Conservation (phyloP, 2,113 vertebrate species). For the Oceanites oceanicus region DNA sequence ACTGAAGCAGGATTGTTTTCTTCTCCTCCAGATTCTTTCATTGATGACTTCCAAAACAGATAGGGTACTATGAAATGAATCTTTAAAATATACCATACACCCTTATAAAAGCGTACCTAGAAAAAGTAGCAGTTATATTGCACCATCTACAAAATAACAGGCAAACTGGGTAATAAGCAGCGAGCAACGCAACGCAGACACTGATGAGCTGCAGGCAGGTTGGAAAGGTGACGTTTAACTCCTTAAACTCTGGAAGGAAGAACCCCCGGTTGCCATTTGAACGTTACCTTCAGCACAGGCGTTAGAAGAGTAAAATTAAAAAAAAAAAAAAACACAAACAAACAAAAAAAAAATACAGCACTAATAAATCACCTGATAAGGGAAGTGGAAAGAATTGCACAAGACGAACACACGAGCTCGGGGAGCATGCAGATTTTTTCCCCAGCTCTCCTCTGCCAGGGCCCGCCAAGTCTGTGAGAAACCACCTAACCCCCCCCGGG, state of each 20-base stretch:
- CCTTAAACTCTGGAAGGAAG: neutral
- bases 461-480: accelerated
- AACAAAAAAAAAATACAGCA: neutral
- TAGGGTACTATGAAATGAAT: accelerated
- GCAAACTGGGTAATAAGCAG: neutral
- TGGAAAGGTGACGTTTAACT: neutral
- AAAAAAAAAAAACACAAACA: neutral
- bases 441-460: neutral
- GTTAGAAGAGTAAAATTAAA: neutral
- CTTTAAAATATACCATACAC: neutral
- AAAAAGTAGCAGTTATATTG: neutral
- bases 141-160: neutral
- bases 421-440: accelerated
- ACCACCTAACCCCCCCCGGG: neutral
- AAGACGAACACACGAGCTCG: neutral
- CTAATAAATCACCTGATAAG: neutral
- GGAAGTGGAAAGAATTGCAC: neutral
- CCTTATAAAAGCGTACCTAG: neutral
- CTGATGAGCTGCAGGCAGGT: neutral
- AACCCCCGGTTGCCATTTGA: no score
- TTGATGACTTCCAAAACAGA: neutral
- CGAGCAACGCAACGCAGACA: neutral
- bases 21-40: neutral
- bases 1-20: neutral
- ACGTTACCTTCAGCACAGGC: neutral